Percentiles rank a stretch among this genome's conserved stretches.
phyloP scores from a whole-genome alignment of 2,888 invertebrate species.

The Rhopalosiphum nymphaeae region DNA sequence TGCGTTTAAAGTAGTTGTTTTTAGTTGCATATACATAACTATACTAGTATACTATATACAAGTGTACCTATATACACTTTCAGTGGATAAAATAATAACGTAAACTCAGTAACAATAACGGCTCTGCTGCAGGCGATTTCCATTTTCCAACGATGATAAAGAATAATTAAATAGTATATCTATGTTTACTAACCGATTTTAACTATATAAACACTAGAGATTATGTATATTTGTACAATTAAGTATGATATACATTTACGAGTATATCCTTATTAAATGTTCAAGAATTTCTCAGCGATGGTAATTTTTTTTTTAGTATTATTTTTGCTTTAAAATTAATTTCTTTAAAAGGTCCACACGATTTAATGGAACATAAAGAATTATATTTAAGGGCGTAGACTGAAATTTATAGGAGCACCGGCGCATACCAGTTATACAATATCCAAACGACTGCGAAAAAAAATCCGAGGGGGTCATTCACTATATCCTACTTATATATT shows the following conservation, averaged over 20 bases:
- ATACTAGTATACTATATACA: neutral
- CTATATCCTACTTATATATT: slow-evolving; percentile 26
- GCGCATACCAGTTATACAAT: neutral
- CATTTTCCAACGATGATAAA: neutral
- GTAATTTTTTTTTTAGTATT: neutral
- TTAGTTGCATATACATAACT: neutral
- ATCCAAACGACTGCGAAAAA: slow-evolving; percentile 20
- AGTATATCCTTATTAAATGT: neutral
- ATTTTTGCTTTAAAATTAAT: neutral
- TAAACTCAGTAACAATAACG: neutral
- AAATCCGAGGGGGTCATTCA: slow-evolving; percentile 37
- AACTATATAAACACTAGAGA: neutral
- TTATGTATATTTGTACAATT: neutral
- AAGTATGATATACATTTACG: neutral
- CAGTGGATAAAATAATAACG: neutral
- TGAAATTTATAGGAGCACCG: neutral
- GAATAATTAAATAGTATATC: neutral
- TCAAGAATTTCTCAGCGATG: neutral
- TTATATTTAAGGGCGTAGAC: neutral
- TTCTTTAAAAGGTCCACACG: slow-evolving; percentile 25
- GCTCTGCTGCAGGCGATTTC: neutral
- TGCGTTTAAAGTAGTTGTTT: neutral
- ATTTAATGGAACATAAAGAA: slow-evolving; percentile 18
- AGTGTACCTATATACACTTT: neutral
- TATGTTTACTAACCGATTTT: neutral